Evolutionary conservation across 2,797 vertebrate species (phyloP).

Genomic region (Gymnothorax reevesii): DNA sequence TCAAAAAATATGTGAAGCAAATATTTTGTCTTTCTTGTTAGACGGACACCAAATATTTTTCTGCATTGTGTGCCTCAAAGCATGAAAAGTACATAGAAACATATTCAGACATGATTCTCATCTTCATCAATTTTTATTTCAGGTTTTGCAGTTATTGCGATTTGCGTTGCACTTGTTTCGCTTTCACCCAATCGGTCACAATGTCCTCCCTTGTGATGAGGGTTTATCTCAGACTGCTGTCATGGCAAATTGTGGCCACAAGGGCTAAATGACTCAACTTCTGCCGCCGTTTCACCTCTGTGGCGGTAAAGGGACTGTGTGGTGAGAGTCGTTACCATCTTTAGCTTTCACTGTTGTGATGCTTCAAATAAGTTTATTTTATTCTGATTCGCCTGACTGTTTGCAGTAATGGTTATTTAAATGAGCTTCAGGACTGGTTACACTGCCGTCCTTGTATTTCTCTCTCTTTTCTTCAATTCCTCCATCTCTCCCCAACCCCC

Average conservation of each 20-base stretch:
- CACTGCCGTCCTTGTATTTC: neutral
- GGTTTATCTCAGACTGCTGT: conserved; percentile 15
- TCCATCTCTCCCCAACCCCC: neutral
- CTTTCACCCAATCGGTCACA: neutral
- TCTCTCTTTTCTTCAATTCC: neutral
- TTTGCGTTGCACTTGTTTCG: neutral
- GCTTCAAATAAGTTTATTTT: neutral
- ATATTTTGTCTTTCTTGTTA: neutral
- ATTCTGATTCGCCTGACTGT: neutral
- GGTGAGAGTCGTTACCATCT: neutral
- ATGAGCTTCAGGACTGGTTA: neutral
- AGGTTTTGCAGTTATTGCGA: too few species aligned
- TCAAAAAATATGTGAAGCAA: neutral
- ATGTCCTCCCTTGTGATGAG: neutral
- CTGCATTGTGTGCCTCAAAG: conserved; percentile 34
- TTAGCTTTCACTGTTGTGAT: neutral
- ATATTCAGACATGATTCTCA: neutral
- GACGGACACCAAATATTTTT: conserved; percentile 31
- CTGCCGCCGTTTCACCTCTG: neutral
- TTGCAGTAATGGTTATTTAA: neutral
- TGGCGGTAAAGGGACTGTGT: neutral
- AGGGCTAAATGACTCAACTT: neutral
- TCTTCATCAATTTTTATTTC: neutral
- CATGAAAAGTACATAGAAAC: conserved; percentile 26
- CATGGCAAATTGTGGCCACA: neutral